Evolutionary conservation across 1,140 invertebrate genomes (phyloP), one percentile per base, ranked within the genome.

Genomic region (Lepidostoma basale): DNA sequence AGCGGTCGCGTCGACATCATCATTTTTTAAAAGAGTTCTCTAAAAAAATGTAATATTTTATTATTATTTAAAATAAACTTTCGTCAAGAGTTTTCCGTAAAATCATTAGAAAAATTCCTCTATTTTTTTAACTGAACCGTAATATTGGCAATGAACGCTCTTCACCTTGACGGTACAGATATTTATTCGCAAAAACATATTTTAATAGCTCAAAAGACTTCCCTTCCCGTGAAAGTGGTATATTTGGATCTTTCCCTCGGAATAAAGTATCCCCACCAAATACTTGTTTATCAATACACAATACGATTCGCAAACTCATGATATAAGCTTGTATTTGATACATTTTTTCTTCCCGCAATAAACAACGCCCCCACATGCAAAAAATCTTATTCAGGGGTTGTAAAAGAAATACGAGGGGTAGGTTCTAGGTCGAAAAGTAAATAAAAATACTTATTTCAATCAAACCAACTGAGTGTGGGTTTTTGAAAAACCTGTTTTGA

Each of bases 121-220:
- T n/a, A n/a, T n/a, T n/a, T n/a, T n/a, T n/a, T n/a, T n/a, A n/a
- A n/a, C n/a, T n/a, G n/a, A n/a, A n/a, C n/a, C n/a, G n/a, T n/a
- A n/a, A n/a, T n/a, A n/a, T n/a, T n/a, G n/a, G n/a, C n/a, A n/a
- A n/a, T n/a, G n/a, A n/a, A n/a, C n/a, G n/a, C n/a, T n/a, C n/a
- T n/a, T n/a, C 30, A 33, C 30, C 30, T 33, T 12, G 30, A 33
- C 30, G 5, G 30, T 5, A 33, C 12, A 33, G 12, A 12, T 12
- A 60, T 64, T 64, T 58, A 66, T 66, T 66, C 52, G 16, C 26
- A 67, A 67, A 67, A 60, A 45, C 64, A 67, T 67, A 67, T 67
- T 67, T 67, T 67, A 59, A 67, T 59, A 59, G 44, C 26, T 59
- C 22, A 60, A 54, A 64, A 49, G 45, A 52, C 33, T 64, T 64